A percentile compares a stretch with the other conserved stretches of the same genome.
Evolutionary conservation across 2,113 vertebrate species (phyloP).

Genomic region (Hippocampus mohnikei): DNA sequence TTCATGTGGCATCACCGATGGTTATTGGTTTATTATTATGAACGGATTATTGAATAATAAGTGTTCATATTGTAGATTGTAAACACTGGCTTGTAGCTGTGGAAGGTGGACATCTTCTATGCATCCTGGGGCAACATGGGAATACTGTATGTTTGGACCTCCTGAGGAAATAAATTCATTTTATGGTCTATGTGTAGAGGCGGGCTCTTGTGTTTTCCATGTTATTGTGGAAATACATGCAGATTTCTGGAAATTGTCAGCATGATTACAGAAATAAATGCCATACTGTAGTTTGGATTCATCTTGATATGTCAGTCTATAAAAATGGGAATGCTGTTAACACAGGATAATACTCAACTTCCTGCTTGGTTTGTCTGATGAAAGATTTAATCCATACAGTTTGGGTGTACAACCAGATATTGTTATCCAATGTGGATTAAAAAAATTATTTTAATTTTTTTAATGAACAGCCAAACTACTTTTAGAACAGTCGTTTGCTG

Average conservation of each 20-base stretch:
- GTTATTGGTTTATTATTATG: conserved; percentile 28
- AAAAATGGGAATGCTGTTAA: neutral
- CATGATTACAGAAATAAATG: neutral
- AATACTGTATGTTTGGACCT: conserved; percentile 65
- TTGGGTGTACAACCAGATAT: too few species aligned
- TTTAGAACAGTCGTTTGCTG: too few species aligned
- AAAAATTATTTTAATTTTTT: neutral
- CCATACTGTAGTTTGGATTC: neutral
- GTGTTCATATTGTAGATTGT: conserved; percentile 30
- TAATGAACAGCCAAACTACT: too few species aligned
- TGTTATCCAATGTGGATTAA: neutral
- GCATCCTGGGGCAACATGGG: conserved; percentile 57
- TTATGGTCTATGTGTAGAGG: conserved; percentile 69
- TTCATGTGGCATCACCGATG: conserved; percentile 16
- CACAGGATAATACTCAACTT: neutral
- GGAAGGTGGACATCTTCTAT: conserved; percentile 58
- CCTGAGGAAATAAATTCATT: conserved; percentile 71
- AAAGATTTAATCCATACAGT: neutral
- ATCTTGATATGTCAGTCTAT: neutral
- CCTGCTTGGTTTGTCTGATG: neutral
- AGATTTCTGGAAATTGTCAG: too few species aligned
- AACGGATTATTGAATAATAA: conserved; percentile 21
- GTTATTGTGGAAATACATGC: neutral
- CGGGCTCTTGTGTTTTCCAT: conserved; percentile 34
- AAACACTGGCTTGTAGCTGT: conserved; percentile 52